Evolutionary conservation across 2,797 vertebrate genomes (phyloP), one percentile per base, ranked within the genome.

Genomic region (Paratrypauchen microcephalus): DNA sequence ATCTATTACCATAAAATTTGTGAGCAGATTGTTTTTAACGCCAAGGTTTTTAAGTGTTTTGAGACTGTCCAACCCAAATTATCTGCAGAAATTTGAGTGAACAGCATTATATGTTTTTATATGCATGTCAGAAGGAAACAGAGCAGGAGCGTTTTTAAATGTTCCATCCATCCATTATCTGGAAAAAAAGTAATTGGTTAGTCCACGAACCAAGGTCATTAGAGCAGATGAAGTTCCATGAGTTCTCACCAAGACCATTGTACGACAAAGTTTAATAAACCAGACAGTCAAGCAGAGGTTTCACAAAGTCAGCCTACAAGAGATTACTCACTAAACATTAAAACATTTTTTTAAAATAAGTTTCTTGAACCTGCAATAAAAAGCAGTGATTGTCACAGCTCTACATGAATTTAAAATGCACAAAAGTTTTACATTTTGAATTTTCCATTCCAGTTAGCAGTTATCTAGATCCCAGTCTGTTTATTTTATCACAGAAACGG

Each of bases 231-330:
- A 62, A 39, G 6, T 56, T 52, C 66, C 13, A 21, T 8, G 13
- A 70, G n/a, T 32, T 61, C 28, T 54, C 23, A 21, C 69, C 60
- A 67, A 58, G 68, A 55, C 30, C 47, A 24, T 55, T 36, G 54
- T 4, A 30, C 5, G 58, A 64, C 16, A 63, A 63, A 57, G 19
- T 32, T 39, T 9, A 2, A 81, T 63, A 58, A 58, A 48, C 48
- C 54, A 60, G 63, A 65, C 45, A 28, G 65, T 64, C 65, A 45
- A 45, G 41, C 15, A 24, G 13, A 73, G 58, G 67, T 65, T 74
- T 80, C 76, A 80, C 77, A 71, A 76, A 78, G 65, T 55, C 68
- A 65, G 16, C 56, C 59, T 68, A 30, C 39, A 57, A 18, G 16
- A 56, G 65, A 36, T 41, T 19, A 13, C 30, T 63, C 16, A 13